These are phyloP conservation scores for Tachysurus fulvidraco DNA, from an alignment of 2,113 vertebrate species.

Conservation along the genomic window DNA sequence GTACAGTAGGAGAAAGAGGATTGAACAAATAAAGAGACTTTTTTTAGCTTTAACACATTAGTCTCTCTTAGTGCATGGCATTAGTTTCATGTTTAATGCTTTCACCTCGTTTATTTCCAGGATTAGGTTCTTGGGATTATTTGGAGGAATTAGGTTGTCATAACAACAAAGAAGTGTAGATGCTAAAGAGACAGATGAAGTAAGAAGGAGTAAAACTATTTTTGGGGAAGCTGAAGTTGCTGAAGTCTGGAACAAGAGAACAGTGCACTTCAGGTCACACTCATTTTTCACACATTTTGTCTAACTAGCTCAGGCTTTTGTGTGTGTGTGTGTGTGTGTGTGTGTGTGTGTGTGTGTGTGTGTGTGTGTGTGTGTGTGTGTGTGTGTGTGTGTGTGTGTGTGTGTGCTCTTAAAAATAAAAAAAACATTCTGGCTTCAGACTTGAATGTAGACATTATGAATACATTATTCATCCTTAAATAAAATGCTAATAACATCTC, in stretches of 20 bases:
- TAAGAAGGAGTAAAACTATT: slow-evolving; percentile 30
- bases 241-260: slow-evolving; percentile 33
- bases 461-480: slow-evolving; percentile 29
- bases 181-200: slow-evolving; percentile 17
- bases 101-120: not conserved
- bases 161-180: not conserved
- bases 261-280: slow-evolving; percentile 41
- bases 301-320: slow-evolving; percentile 17
- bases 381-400: not conserved
- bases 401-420: slow-evolving; percentile 23
- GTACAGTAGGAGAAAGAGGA: slow-evolving; percentile 1
- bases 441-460: slow-evolving; percentile 1
- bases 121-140: slow-evolving; percentile 18
- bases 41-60: not conserved
- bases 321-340: not conserved
- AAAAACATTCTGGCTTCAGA: slow-evolving; percentile 15
- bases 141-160: not conserved
- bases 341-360: not conserved
- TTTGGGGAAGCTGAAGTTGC: slow-evolving; percentile 28
- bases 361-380: not conserved
- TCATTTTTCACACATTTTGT: slow-evolving; percentile 5
- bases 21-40: not conserved
- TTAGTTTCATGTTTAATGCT: not conserved
- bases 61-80: not conserved
- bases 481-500: slow-evolving; percentile 7